Percentiles rank a stretch among this genome's conserved stretches.
phyloP scores from a whole-genome alignment of 2,888 invertebrate species.

The Eubasilissa splendida region DNA sequence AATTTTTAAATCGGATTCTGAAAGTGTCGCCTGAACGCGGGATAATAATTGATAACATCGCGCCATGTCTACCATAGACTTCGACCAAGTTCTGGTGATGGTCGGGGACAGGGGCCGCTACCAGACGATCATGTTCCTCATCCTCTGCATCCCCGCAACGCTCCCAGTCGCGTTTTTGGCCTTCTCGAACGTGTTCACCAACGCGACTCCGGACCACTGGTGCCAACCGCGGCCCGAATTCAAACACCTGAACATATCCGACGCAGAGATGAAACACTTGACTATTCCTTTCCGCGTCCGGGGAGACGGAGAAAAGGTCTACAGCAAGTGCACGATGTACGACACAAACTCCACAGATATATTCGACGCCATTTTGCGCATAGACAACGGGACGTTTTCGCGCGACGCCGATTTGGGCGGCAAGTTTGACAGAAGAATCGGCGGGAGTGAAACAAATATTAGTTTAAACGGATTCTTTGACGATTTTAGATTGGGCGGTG shows the following conservation, averaged over 20 bases:
- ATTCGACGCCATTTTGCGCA: not conserved
- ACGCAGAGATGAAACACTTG: slow-evolving; percentile 70
- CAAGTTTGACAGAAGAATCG: slow-evolving; percentile 25
- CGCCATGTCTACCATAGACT: slow-evolving; percentile 52
- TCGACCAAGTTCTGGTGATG: slow-evolving; percentile 74
- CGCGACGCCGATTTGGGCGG: not conserved
- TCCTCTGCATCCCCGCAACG: slow-evolving; percentile 77
- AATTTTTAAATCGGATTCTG: not conserved
- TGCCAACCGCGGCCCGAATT: slow-evolving; percentile 74
- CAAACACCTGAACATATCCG: slow-evolving; percentile 67
- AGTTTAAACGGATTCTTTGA: not conserved
- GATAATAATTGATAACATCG: not conserved
- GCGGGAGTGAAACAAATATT: not conserved
- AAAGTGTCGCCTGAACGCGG: not conserved
- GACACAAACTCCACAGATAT: slow-evolving; percentile 59
- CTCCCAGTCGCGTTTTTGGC: slow-evolving; percentile 78
- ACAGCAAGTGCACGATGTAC: slow-evolving; percentile 72
- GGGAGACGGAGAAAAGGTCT: slow-evolving; percentile 65
- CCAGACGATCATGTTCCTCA: slow-evolving; percentile 76
- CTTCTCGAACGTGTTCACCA: slow-evolving; percentile 80
- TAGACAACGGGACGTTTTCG: slow-evolving; percentile 7
- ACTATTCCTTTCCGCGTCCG: slow-evolving; percentile 69
- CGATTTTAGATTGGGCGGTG: slow-evolving; percentile 41
- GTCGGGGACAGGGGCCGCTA: slow-evolving; percentile 78
- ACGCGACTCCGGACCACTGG: slow-evolving; percentile 80